These are phyloP conservation scores for Phasianus colchicus DNA, from an alignment of 2,113 vertebrate genomes.

Conservation along the genomic window DNA sequence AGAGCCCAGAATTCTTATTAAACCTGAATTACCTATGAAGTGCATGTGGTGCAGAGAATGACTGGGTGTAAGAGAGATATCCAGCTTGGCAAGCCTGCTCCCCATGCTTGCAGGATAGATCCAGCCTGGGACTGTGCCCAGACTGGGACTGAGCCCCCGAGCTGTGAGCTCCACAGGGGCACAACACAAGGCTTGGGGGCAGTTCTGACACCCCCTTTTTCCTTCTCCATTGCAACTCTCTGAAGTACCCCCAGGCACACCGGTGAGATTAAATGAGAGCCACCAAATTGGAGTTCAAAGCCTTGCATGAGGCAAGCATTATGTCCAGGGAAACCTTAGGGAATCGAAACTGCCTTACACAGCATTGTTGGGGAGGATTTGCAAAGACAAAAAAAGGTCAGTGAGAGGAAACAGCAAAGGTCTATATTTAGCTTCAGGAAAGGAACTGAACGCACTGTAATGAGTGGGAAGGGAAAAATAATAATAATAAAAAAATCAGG, in stretches of 20 bases:
- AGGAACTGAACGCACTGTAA: not conserved
- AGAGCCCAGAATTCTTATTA: not conserved
- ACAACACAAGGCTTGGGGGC: not conserved
- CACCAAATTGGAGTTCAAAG: not conserved
- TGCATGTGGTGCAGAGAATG: rapidly evolving
- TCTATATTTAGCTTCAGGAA: slow-evolving; percentile 35
- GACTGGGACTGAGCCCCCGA: not conserved
- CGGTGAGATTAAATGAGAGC: not conserved
- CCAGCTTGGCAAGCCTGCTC: not conserved
- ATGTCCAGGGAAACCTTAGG: not conserved
- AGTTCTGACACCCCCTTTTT: not conserved
- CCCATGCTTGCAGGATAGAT: rapidly evolving
- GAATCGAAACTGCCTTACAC: not conserved
- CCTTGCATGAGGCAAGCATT: not conserved
- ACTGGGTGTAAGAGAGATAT: not conserved
- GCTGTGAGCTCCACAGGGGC: not conserved
- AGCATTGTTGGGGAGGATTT: not conserved
- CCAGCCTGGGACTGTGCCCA: not conserved
- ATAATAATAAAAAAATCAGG: not conserved
- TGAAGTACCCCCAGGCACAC: not conserved
- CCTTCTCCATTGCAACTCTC: not conserved
- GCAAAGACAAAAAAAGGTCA: slow-evolving; percentile 21
- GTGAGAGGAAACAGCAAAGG: slow-evolving; percentile 11
- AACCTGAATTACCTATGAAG: not conserved
- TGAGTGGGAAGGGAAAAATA: not conserved